Evolutionary conservation across 2,113 vertebrate species (phyloP), one percentile per base, ranked within the genome.

Genomic region (Prunella fulvescens): DNA sequence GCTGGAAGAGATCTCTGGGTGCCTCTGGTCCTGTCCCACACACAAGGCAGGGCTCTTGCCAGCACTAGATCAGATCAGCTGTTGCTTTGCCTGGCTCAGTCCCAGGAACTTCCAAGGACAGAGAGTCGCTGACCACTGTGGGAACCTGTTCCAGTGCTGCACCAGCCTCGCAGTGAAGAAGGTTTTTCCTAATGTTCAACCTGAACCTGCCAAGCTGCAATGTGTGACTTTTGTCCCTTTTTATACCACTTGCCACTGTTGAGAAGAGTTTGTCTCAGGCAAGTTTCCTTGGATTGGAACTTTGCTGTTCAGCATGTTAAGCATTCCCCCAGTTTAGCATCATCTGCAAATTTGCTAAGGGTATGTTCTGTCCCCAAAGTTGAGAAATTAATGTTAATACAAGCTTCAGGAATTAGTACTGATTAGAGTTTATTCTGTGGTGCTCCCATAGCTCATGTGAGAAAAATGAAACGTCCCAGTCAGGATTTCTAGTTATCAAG

Each of bases 361-460:
- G 76, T 92, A 92, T 6, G 11, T 94, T 93, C 80, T 88, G 67
- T 92, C 81, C 86, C 84, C 66, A 79, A 78, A 90, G 92, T 76
- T 58, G 60, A 78, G 93, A 83, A 96, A 96, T 91, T 96, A 90
- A 94, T 93, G 73, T 70, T 95, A 95, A 94, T 95, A 94, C 23
- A 93, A 91, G 71, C 61, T 89, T 56, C 54, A 94, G 79, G 85
- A 97, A 93, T 92, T 88, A 95, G 90, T 93, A 86, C 92, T 93
- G 91, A 97, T 92, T 95, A 92, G 80, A 88, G 81, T 92, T 93
- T 94, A 82, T 93, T 94, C 77, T 91, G 47, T 76, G 70, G 74
- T 72, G 50, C 65, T 97, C 93, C 96, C 90, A 86, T 82, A 93
- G 79, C 76, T 77, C 89, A 35, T 91, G 56, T 62, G 72, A 94